Conservation (phyloP, 1,140 invertebrate species). For the Colletes latitarsis region DNA sequence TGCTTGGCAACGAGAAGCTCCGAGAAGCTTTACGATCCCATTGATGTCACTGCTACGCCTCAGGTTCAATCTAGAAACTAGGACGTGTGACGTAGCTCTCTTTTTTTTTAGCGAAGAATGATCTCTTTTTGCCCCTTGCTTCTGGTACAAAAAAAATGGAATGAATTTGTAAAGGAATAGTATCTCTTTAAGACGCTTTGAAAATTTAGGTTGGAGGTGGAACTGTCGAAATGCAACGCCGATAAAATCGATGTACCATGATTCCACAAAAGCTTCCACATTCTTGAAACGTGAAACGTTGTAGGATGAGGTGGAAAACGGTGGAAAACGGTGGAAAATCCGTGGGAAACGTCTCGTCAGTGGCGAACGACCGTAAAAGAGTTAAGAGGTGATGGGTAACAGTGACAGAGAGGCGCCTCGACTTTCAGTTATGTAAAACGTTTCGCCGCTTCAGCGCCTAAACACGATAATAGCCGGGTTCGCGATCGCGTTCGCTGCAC, state of each 20-base stretch:
- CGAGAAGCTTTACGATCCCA: constrained; percentile 8
- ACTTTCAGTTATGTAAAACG: constrained; percentile 53
- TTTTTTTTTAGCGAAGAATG: no score
- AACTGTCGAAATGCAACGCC: no score
- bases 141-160: no score
- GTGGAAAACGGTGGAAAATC: background rate
- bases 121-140: no score
- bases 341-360: background rate
- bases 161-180: no score
- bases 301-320: no score
- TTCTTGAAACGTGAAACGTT: background rate
- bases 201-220: no score
- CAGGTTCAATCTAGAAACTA: no score
- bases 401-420: constrained; percentile 18
- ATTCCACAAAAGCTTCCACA: no score
- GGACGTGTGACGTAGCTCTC: no score
- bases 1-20: constrained; percentile 4
- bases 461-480: constrained; percentile 39
- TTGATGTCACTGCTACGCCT: constrained; percentile 2
- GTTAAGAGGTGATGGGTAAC: background rate
- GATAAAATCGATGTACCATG: no score
- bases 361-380: constrained; percentile 1
- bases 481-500: constrained; percentile 39
- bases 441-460: constrained; percentile 48
- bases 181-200: no score